Base-by-base conservation (phyloP, 1,140 invertebrate species). In the Myzus persicae region DNA sequence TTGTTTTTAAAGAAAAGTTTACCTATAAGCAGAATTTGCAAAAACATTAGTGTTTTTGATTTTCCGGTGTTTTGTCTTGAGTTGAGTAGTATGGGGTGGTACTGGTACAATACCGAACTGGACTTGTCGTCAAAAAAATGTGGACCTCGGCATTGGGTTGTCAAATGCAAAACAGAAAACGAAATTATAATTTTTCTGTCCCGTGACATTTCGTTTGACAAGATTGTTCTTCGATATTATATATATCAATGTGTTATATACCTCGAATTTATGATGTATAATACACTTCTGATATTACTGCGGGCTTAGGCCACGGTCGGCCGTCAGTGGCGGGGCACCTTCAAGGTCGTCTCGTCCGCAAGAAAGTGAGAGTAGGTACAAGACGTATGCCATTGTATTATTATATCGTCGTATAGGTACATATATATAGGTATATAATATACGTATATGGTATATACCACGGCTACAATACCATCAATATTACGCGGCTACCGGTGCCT, bases 321-420 rank as follows among this genome's bases (percentile, higher is more conserved):
- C 18, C n/a, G 76, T 24, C 31, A 31, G 26, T 40, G 90, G 38
- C 31, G 59, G 90, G 59, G 90, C 42, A 42, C 24, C 38, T 26
- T 90, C 90, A 91, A 91, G 54, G 54, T 91, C 90, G 90, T 38
- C 42, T 44, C 26, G n/a, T 36, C 38, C 88, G 38, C 38, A 91
- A 91, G 90, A 76, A 91, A 91, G 90, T 91, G 90, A 81, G 54
- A 67, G 90, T 91, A 76, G 51, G 36, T 44, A 48, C 48, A 20
- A 38, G 51, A 22, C 38, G 3, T 26, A 48, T n/a, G 24, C 48
- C 48, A 51, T 51, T 51, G 7, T 22, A 51, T 51, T 51, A 51
- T 51, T 51, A 51, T 51, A 51, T 51, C 48, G 51, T 22, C 26
- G 22, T 26, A 24, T 31, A 18, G 87, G n/a, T 38, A 26, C 3